These are phyloP conservation scores for Sclerurus mexicanus DNA, from an alignment of 2,113 vertebrate species.

Conservation along the genomic window DNA sequence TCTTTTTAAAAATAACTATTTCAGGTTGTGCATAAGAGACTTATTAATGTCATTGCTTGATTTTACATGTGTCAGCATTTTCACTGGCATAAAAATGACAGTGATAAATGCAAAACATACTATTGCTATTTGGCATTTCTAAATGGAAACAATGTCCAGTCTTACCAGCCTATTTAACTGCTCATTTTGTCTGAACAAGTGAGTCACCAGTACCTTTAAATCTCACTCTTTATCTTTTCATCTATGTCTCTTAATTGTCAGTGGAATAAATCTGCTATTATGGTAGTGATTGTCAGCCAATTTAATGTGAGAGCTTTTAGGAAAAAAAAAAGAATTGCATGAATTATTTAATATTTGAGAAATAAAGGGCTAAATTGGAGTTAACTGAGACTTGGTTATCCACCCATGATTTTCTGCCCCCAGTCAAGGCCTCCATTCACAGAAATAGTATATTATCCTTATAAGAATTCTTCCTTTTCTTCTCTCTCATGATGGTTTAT, in stretches of 20 bases:
- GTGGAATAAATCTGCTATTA: conserved; percentile 1
- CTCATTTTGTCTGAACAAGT: not conserved
- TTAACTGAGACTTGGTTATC: not conserved
- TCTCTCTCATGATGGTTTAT: not conserved
- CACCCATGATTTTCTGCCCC: not conserved
- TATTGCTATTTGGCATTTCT: not conserved
- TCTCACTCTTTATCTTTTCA: not conserved
- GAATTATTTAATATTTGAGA: conserved; percentile 25
- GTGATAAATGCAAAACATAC: not conserved
- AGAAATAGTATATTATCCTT: not conserved
- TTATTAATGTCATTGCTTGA: not conserved
- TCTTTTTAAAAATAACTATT: not conserved
- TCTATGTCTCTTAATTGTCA: not conserved
- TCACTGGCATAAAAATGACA: not conserved
- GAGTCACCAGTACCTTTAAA: not conserved
- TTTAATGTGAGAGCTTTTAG: not conserved
- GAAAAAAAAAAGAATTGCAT: not conserved
- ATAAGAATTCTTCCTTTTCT: not conserved
- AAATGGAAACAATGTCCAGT: not conserved
- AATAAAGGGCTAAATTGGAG: not conserved
- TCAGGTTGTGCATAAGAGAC: not conserved
- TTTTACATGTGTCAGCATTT: not conserved
- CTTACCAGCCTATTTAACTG: not conserved
- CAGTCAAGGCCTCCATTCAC: not conserved
- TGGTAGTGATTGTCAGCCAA: not conserved